Base-by-base conservation (phyloP, 37 sponge, comb jelly and placozoan species). In the Petrosia ficiformis region DNA sequence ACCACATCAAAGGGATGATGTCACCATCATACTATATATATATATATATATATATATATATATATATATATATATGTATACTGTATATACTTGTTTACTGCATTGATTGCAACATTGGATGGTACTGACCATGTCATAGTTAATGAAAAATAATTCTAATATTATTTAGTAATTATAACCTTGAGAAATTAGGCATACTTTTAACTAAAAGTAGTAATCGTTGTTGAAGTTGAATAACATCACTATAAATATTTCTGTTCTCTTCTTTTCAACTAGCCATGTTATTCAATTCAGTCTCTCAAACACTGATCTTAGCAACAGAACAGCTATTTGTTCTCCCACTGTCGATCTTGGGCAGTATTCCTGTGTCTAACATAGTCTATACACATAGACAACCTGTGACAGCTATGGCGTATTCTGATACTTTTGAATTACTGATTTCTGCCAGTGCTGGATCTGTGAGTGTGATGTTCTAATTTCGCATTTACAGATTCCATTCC, bases 371-470 rank as follows among this genome's bases (percentile, higher is more conserved):
- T 0, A 65, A 78, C 26, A 56, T 82, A 22, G 65, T 83, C 3
- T 74, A 79, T 31, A 78, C 71, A 28, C 85, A 84, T 72, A 25
- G 31, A 26, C 75, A 56, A 4, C 83, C 87, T 3, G 39, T 91
- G 8, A 65, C 77, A 1, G 68, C 68, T 21, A 82, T 93, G n/a
- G 60, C 42, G 25, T 96, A 85, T 70, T 87, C 86, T 59, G 58
- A 78, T 16, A 75, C 81, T 44, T 96, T 96, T 65, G 87, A 77
- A 39, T 92, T 90, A 52, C 57, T 96, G 10, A 68, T 96, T 5
- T 86, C 97, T 8, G 88, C 87, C 1, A 93, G 92, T 58, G 85
- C 87, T 64, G 80, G 69, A 1, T 80, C 76, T 54, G 87, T 91
- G 86, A 73, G 25, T 58, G 37, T 68, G 70, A 48, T 48, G 54